These are phyloP conservation scores for Rhinopomastus cyanomelas DNA, from an alignment of 2,113 vertebrate species.

Conservation along the genomic window DNA sequence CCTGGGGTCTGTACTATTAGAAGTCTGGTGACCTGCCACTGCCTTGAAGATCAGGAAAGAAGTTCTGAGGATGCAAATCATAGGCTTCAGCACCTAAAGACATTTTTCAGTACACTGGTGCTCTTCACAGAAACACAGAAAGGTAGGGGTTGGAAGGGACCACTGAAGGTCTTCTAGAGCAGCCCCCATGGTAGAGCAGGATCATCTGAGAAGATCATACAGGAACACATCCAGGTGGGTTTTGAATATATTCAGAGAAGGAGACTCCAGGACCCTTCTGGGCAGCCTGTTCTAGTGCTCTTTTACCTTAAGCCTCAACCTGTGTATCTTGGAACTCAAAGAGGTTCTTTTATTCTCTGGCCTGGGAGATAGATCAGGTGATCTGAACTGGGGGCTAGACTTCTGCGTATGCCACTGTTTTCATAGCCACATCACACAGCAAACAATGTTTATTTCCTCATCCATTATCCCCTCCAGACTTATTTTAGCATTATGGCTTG, in stretches of 20 bases:
- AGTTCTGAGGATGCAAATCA: not conserved
- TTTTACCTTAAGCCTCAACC: not conserved
- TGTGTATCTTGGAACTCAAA: not conserved
- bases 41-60: not conserved
- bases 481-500: not conserved
- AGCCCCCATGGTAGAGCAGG: too few relatives aligned
- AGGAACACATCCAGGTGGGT: too few relatives aligned
- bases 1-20: accelerated
- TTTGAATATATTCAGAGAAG: too few relatives aligned
- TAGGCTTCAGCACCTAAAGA: not conserved
- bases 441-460: constrained; percentile 20
- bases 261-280: too few relatives aligned
- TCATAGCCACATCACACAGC: not conserved
- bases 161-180: too few relatives aligned
- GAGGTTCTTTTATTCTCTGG: not conserved
- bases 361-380: not conserved
- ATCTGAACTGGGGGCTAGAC: not conserved
- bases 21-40: not conserved
- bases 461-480: constrained; percentile 9
- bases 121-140: too few relatives aligned
- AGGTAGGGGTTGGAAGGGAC: too few relatives aligned
- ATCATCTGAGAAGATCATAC: too few relatives aligned
- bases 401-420: not conserved
- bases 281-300: not conserved
- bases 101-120: too few relatives aligned